Base-by-base conservation (phyloP, 2,888 invertebrate species). In the Phytoseiulus persimilis region DNA sequence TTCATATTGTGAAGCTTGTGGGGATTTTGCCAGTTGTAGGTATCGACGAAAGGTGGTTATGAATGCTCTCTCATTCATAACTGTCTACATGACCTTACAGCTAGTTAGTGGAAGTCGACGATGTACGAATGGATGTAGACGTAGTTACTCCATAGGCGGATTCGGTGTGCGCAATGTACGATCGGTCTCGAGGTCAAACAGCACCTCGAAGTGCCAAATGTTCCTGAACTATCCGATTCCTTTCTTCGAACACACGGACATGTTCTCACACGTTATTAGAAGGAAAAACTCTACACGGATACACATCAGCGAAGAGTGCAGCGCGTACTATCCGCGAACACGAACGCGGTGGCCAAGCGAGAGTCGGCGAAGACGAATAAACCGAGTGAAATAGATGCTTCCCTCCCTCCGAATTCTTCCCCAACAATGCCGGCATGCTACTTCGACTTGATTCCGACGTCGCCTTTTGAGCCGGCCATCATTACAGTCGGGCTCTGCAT, bases 161-260 rank as follows among this genome's bases (percentile, higher is more conserved):
- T n/a, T n/a, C n/a, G n/a, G 18, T 65, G 65, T 65, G 18, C 14
- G 65, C 14, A 65, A 65, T 28, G 65, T 14, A 65, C 5, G 65
- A 65, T 65, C 65, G 5, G 28, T 65, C 28, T 65, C 11, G 11
- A 14, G 18, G 65, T 65, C 33, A 39, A 87, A 45, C 32, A 87
- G 32, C 87, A 87, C 87, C 87, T 32, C 23, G 31, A 87, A 87
- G 87, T 87, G 87, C 87, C 87, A 87, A 87, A 87, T 65, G 1
- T 65, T 28, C 18, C 65, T 28, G 28, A 18, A 11, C 11, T 1
- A 65, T 65, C 18, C 65, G 65, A 6, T 65, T 28, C 28, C 65
- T 14, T 65, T 18, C 28, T 23, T 6, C 18, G 28, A 65, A 65
- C 5, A 65, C 65, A 18, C 65, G 65, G 23, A 65, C 1, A 65